A percentile compares a stretch with the other conserved stretches of the same genome.
These are phyloP conservation scores for Triplophysa rosa DNA, from an alignment of 2,113 vertebrate species.

Conservation along the genomic window DNA sequence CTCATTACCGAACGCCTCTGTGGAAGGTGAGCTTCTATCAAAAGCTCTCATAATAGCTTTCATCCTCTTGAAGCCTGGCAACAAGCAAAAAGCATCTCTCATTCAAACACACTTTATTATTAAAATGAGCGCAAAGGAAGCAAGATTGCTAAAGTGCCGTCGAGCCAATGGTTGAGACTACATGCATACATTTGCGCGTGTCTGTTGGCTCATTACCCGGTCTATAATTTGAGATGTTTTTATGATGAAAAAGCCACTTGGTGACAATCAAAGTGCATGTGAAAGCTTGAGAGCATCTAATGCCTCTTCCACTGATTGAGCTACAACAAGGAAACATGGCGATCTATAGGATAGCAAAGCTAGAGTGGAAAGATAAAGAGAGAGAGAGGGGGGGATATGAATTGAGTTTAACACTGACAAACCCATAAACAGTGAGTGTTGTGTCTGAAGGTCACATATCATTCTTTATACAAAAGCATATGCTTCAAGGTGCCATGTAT, in stretches of 20 bases:
- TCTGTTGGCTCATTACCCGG: slow-evolving; percentile 32
- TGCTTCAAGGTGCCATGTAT: background rate
- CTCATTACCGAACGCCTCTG: background rate
- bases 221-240: slow-evolving; percentile 40
- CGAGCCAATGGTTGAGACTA: slow-evolving; percentile 33
- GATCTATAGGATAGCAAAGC: slow-evolving; percentile 24
- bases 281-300: slow-evolving; percentile 34
- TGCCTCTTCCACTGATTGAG: slow-evolving; percentile 29
- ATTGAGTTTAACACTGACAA: slow-evolving; percentile 12
- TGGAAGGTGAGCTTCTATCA: slow-evolving; percentile 31
- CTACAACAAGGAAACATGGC: background rate
- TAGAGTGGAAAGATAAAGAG: background rate
- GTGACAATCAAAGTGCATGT: slow-evolving; percentile 43
- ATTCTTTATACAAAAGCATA: background rate
- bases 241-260: slow-evolving; percentile 38
- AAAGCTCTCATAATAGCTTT: slow-evolving; percentile 41
- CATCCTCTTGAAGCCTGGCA: slow-evolving; percentile 37
- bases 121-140: slow-evolving; percentile 39
- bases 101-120: slow-evolving; percentile 42
- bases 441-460: slow-evolving; percentile 20
- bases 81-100: slow-evolving; percentile 40
- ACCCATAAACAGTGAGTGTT: slow-evolving; percentile 7
- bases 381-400: background rate
- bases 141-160: slow-evolving; percentile 39
- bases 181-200: background rate